These are phyloP conservation scores for Accipiter superciliosus DNA, from an alignment of 2,797 vertebrate genomes.

Conservation along the genomic window DNA sequence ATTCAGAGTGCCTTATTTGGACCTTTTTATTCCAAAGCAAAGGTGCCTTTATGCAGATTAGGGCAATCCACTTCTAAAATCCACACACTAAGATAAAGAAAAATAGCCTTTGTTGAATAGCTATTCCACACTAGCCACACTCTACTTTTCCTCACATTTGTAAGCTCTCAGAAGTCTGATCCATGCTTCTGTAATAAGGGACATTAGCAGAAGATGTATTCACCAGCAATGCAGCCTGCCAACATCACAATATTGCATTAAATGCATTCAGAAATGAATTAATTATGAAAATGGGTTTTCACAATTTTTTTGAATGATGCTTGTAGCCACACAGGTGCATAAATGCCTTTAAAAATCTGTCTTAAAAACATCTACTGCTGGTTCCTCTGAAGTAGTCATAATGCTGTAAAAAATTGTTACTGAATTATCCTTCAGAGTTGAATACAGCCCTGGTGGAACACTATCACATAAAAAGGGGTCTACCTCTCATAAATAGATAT, in stretches of 20 bases:
- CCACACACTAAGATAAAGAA: not conserved
- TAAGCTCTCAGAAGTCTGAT: not conserved
- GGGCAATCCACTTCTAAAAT: not conserved
- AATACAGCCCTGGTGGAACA: slow-evolving; percentile 1
- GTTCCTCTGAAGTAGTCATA: not conserved
- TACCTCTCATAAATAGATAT: slow-evolving; percentile 27
- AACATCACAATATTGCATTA: not conserved
- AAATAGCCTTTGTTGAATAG: not conserved
- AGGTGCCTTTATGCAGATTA: not conserved
- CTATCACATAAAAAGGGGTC: not conserved
- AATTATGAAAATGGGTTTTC: not conserved
- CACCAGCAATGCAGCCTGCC: not conserved
- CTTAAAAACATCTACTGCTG: not conserved
- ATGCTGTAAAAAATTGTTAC: slow-evolving; percentile 6
- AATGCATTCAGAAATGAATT: not conserved
- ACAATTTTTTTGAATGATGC: not conserved
- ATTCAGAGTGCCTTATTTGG: not conserved
- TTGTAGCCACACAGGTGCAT: not conserved
- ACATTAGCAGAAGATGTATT: not conserved
- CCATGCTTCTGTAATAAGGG: not conserved
- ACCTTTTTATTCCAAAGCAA: not conserved
- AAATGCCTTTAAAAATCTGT: not conserved
- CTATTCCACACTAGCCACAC: not conserved
- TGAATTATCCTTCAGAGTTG: slow-evolving; percentile 34
- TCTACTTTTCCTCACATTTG: not conserved